Conservation (phyloP, 2,888 invertebrate species). For the Dolomedes plantarius region DNA sequence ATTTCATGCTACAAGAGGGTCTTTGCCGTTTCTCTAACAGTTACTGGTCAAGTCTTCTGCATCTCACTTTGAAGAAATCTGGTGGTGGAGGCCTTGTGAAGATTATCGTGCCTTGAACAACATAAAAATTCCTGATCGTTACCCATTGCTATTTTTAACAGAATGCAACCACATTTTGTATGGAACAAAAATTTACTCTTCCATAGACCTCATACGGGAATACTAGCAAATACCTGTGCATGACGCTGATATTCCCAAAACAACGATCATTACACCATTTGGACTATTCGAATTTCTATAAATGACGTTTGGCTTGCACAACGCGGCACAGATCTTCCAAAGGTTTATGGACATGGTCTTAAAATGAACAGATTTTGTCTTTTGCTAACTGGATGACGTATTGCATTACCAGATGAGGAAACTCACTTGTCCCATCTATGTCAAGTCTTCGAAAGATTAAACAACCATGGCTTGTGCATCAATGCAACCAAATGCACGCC, state of each 20-base stretch:
- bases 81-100: conserved; percentile 22
- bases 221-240: conserved; percentile 43
- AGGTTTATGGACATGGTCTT: conserved; percentile 8
- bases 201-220: conserved; percentile 4
- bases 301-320: neutral
- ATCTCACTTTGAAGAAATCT: conserved; percentile 34
- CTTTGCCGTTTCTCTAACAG: conserved; percentile 14
- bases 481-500: too few relatives aligned
- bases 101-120: conserved; percentile 29
- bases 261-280: neutral
- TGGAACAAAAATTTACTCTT: conserved; percentile 30
- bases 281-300: neutral
- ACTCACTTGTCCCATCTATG: neutral
- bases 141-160: conserved; percentile 22
- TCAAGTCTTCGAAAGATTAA: neutral
- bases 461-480: neutral
- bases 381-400: conserved; percentile 28
- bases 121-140: conserved; percentile 4
- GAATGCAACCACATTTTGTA: conserved; percentile 24
- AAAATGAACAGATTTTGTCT: neutral
- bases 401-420: conserved; percentile 13
- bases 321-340: neutral
- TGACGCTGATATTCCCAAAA: conserved; percentile 3
- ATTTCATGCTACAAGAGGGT: conserved; percentile 35
- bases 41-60: conserved; percentile 42